phyloP scores from a whole-genome alignment of 37 sponge, comb jelly and placozoan species.

The Spongilla lacustris region DNA sequence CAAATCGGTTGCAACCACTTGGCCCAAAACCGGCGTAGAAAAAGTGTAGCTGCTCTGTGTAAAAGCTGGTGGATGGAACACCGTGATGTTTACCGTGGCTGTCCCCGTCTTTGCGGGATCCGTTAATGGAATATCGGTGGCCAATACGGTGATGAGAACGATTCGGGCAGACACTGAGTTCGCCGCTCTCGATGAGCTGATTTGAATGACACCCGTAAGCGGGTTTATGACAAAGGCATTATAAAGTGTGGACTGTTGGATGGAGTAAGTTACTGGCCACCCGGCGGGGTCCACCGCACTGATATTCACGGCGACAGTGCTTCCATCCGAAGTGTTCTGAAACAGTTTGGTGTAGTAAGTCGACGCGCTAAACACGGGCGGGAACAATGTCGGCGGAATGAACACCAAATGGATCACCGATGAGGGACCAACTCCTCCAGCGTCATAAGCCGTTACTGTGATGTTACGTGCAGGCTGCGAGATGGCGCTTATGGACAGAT shows the following conservation, averaged over 20 bases:
- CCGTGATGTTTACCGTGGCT: conserved; percentile 32
- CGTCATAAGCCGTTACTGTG: conserved; percentile 30
- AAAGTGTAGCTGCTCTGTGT: conserved; percentile 22
- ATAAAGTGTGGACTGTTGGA: neutral
- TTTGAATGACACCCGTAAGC: conserved; percentile 25
- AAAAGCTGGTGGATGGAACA: conserved; percentile 59
- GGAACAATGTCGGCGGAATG: neutral
- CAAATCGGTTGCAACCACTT: conserved; percentile 40
- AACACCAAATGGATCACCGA: conserved; percentile 24
- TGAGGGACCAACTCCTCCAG: neutral
- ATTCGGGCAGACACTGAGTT: conserved; percentile 34
- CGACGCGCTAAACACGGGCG: conserved; percentile 21
- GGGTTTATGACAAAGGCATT: conserved; percentile 44
- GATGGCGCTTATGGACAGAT: conserved; percentile 18
- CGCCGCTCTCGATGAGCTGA: conserved; percentile 5
- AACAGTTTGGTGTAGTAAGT: conserved; percentile 2
- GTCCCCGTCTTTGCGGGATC: conserved; percentile 1
- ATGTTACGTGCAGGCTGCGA: conserved; percentile 32
- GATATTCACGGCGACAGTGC: conserved; percentile 12
- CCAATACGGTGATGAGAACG: conserved; percentile 26
- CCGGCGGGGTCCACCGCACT: conserved; percentile 63
- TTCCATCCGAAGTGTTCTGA: conserved; percentile 23
- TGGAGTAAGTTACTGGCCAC: conserved; percentile 13
- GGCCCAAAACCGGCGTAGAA: conserved; percentile 31
- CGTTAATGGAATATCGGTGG: conserved; percentile 34